Evolutionary conservation across 1,140 invertebrate genomes (phyloP).

Genomic region (Aporrectodea caliginosa): DNA sequence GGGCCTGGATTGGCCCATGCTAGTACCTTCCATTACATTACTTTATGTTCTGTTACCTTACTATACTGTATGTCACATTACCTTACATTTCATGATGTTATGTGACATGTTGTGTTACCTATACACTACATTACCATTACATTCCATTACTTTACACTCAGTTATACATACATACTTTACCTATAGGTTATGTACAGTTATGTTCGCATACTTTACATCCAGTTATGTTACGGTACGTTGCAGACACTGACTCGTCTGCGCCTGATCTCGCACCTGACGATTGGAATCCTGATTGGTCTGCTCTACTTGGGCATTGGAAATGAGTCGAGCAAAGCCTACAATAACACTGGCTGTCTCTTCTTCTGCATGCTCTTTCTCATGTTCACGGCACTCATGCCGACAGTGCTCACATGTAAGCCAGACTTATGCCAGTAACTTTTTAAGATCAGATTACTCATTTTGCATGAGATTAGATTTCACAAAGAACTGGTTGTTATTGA

Average conservation of each 20-base stretch:
- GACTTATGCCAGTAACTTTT: too few species aligned
- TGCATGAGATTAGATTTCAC: too few species aligned
- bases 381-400: constrained; percentile 95
- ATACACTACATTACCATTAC: background rate
- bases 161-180: background rate
- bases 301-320: constrained; percentile 89
- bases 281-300: constrained; percentile 83
- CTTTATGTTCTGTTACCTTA: too few species aligned
- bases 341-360: constrained; percentile 89
- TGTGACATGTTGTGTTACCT: background rate
- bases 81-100: background rate
- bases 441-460: too few species aligned
- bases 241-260: constrained; percentile 82
- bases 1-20: too few species aligned
- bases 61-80: background rate
- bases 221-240: background rate
- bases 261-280: constrained; percentile 78
- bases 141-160: background rate
- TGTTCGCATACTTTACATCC: background rate
- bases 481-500: too few species aligned
- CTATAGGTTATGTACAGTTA: background rate
- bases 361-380: constrained; percentile 92
- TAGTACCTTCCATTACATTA: too few species aligned
- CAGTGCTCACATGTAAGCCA: constrained; percentile 92
- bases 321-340: constrained; percentile 85